Conservation (phyloP, 2,888 invertebrate species). For the Rotaria magnacalcarata region DNA sequence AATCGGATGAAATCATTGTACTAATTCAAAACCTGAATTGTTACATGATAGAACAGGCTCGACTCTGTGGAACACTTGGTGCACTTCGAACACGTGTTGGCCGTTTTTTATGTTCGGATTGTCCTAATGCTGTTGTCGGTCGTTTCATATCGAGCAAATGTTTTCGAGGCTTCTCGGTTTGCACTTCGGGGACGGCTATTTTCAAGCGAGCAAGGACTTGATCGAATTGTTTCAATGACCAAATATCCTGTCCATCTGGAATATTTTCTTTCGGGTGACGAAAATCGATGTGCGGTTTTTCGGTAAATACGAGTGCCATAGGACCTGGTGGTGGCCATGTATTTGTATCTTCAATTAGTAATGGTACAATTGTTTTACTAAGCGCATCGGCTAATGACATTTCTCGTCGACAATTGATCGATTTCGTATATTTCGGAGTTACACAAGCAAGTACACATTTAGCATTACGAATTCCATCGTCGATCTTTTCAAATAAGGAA, state of each 20-base stretch:
- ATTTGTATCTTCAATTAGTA: slow-evolving; percentile 52
- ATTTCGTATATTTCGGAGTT: slow-evolving; percentile 55
- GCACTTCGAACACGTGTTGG: background rate
- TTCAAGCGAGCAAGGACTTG: background rate
- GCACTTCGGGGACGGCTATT: background rate
- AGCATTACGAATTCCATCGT: slow-evolving; percentile 52
- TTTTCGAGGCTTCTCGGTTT: background rate
- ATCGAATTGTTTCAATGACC: slow-evolving; percentile 6
- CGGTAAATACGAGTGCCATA: slow-evolving; percentile 55
- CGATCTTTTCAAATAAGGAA: slow-evolving; percentile 57
- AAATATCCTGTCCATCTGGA: background rate
- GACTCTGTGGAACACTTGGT: background rate
- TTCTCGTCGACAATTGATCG: slow-evolving; percentile 56
- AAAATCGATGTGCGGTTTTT: slow-evolving; percentile 53
- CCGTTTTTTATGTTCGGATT: background rate
- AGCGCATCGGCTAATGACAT: slow-evolving; percentile 54
- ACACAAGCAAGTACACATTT: slow-evolving; percentile 54
- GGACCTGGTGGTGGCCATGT: slow-evolving; percentile 57
- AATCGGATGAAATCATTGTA: too few relatives aligned
- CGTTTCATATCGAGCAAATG: slow-evolving; percentile 14
- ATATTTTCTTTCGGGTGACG: background rate
- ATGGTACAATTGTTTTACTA: slow-evolving; percentile 54
- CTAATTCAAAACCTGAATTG: background rate
- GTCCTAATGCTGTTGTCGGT: background rate
- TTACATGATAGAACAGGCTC: background rate